Percentiles rank a stretch among this genome's conserved stretches.
phyloP scores from a whole-genome alignment of 2,888 invertebrate genomes.

The Drosophila prostipennis region DNA sequence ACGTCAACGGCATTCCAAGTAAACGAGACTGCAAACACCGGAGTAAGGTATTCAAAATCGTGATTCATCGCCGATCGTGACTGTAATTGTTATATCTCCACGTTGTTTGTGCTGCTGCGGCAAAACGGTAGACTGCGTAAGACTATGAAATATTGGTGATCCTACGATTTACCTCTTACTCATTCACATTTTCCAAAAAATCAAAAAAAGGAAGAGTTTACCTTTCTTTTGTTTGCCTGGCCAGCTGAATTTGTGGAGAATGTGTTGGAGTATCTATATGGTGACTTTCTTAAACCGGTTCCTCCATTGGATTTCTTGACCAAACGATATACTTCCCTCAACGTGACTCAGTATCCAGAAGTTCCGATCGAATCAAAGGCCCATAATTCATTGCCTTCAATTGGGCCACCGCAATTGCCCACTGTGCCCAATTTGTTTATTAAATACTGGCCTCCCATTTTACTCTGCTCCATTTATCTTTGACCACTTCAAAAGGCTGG shows the following conservation, averaged over 20 bases:
- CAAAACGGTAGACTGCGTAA: constrained; percentile 67
- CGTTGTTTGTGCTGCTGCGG: constrained; percentile 30
- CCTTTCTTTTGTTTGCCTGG: constrained; percentile 43
- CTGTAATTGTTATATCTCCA: constrained; percentile 20
- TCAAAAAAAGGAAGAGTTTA: constrained; percentile 14
- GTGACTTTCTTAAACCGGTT: constrained; percentile 71
- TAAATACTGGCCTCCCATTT: constrained; percentile 47
- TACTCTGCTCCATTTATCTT: constrained; percentile 54
- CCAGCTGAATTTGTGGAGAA: constrained; percentile 7
- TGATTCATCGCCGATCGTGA: constrained; percentile 66
- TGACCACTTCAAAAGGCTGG: constrained; percentile 44
- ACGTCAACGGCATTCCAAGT: constrained; percentile 53
- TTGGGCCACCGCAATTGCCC: constrained; percentile 63
- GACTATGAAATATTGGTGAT: constrained; percentile 27
- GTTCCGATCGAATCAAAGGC: constrained; percentile 36
- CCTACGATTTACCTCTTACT: constrained; percentile 48
- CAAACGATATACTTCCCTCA: constrained; percentile 13
- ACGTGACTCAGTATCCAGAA: constrained; percentile 29
- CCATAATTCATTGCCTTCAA: constrained; percentile 35
- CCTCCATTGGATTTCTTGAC: constrained; percentile 23
- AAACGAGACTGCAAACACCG: constrained; percentile 48
- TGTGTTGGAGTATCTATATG: constrained; percentile 1
- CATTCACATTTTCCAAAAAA: constrained; percentile 32
- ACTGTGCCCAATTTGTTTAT: constrained; percentile 68
- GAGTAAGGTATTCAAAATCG: constrained; percentile 49